Conservation (phyloP, 2,113 vertebrate genomes). For the Chaetorhynchus papuensis region DNA sequence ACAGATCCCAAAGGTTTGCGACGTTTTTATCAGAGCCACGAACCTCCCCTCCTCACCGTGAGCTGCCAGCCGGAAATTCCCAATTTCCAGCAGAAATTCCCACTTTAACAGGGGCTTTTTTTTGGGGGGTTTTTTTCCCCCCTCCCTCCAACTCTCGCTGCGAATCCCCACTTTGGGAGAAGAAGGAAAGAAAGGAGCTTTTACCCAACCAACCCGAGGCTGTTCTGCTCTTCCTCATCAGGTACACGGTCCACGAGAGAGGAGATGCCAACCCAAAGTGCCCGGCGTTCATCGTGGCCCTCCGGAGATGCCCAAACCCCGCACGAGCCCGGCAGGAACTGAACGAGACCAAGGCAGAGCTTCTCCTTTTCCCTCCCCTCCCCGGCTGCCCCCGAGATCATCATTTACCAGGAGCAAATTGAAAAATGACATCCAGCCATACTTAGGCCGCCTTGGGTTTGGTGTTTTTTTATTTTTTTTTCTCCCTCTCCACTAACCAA, state of each 20-base stretch:
- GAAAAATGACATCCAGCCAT: conserved; percentile 70
- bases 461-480: not conserved
- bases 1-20: not conserved
- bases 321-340: not conserved
- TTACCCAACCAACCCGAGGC: not conserved
- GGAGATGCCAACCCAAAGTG: conserved; percentile 60
- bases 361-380: conserved; percentile 12
- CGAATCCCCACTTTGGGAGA: not conserved
- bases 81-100: not conserved
- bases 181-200: not conserved
- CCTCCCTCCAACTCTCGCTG: not conserved
- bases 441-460: conserved; percentile 51
- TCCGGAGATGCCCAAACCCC: not conserved
- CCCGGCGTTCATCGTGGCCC: conserved; percentile 67
- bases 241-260: conserved; percentile 77
- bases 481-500: conserved; percentile 72
- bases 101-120: not conserved
- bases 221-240: conserved; percentile 74
- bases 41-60: not conserved
- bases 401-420: conserved; percentile 60
- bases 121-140: not conserved
- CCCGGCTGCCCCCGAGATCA: conserved; percentile 27
- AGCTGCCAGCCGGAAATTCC: not conserved
- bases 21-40: not conserved
- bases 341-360: not conserved